Conservation (phyloP, 92 coral and sea anemone species). For the Galaxea fascicularis region DNA sequence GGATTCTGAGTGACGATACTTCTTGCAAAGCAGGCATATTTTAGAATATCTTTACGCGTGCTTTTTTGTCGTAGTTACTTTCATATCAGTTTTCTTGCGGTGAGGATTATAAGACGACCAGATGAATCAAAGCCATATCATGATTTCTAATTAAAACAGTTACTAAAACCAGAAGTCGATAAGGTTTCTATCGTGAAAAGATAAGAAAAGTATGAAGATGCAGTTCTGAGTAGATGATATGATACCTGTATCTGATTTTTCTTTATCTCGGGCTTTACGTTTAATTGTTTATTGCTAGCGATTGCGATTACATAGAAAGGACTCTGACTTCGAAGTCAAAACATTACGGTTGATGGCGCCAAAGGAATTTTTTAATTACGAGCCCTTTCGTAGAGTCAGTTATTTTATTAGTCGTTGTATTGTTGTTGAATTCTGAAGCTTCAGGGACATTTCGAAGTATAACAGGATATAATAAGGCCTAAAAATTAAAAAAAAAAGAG, state of each 20-base stretch:
- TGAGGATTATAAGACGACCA: not conserved
- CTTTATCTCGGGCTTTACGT: not conserved
- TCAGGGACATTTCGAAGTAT: not conserved
- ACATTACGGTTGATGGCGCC: not conserved
- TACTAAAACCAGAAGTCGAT: not conserved
- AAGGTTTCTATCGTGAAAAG: not conserved
- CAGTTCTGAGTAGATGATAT: not conserved
- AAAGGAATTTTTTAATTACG: not conserved
- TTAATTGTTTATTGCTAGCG: no score
- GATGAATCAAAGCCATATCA: constrained; percentile 15
- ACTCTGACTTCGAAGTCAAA: not conserved
- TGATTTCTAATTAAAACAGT: not conserved
- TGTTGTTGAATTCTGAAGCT: not conserved
- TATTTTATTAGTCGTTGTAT: not conserved
- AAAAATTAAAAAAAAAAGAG: no score
- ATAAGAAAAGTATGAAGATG: no score
- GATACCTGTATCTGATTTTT: not conserved
- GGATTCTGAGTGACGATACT: no score
- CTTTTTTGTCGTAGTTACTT: no score
- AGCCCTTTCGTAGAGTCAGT: no score
- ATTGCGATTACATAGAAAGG: not conserved
- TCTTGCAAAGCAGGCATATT: no score
- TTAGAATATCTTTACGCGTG: no score
- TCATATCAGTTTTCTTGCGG: not conserved
- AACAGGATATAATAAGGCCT: not conserved